Evolutionary conservation across 2,797 vertebrate species (phyloP).

Genomic region (Anabacerthia variegaticeps): DNA sequence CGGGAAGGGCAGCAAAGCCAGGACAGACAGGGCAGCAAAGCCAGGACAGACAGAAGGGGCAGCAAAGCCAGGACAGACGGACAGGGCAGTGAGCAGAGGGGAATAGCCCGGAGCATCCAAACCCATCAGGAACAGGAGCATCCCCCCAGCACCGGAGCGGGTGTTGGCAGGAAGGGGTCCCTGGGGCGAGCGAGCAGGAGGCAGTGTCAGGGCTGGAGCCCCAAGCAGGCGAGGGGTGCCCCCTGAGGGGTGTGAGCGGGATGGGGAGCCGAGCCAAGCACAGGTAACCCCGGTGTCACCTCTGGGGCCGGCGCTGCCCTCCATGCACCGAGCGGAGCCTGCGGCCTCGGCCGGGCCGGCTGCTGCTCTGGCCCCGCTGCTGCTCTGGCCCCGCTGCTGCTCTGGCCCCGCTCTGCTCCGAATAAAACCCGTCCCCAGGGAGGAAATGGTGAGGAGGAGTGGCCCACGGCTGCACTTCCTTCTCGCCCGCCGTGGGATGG

Average conservation of each 20-base stretch:
- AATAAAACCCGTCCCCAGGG: neutral
- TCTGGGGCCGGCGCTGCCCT: neutral
- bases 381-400: no score
- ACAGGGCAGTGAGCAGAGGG: neutral
- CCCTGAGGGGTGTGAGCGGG: neutral
- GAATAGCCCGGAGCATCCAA: neutral
- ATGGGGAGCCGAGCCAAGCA: neutral
- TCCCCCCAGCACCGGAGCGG: accelerated
- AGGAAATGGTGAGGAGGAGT: conserved; percentile 63
- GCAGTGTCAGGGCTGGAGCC: neutral
- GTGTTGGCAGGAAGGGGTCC: neutral
- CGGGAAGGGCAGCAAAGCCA: neutral
- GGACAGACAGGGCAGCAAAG: neutral
- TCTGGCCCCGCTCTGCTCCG: neutral
- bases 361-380: no score
- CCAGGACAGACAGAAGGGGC: no score
- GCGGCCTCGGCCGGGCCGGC: neutral
- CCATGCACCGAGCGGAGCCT: neutral
- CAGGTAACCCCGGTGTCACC: neutral
- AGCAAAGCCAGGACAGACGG: no score
- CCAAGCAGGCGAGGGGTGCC: neutral
- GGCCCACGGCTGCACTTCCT: conserved; percentile 41
- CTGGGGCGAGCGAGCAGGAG: neutral
- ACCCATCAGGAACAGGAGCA: neutral
- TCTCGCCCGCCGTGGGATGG: neutral